Percentiles rank a stretch among this genome's conserved stretches.
These are phyloP conservation scores for Drosophila rellima DNA, from an alignment of 2,888 invertebrate species.

Conservation along the genomic window DNA sequence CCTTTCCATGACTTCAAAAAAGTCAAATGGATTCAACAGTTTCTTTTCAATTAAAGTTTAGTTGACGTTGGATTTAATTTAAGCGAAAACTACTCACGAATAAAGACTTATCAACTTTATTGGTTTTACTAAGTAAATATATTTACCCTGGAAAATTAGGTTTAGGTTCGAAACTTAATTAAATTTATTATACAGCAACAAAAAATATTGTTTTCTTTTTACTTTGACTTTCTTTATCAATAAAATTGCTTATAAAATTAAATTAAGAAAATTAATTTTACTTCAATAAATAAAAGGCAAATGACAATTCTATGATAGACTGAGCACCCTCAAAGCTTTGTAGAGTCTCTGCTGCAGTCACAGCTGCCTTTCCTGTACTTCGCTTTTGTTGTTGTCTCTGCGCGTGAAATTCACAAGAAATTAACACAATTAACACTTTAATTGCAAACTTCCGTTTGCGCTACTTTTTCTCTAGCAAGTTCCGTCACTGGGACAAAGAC, in stretches of 20 bases:
- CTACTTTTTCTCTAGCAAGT: conserved; percentile 67
- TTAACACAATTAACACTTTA: conserved; percentile 81
- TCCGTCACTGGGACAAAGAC: conserved; percentile 56
- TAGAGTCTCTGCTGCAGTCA: neutral
- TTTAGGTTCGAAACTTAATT: neutral
- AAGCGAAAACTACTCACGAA: neutral
- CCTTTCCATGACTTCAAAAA: neutral
- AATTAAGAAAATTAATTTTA: too few relatives aligned
- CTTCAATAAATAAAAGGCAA: too few relatives aligned
- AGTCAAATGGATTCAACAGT: neutral
- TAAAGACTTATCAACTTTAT: neutral
- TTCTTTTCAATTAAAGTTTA: conserved; percentile 13
- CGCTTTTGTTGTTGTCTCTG: conserved; percentile 31
- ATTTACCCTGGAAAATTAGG: too few relatives aligned
- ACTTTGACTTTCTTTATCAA: too few relatives aligned
- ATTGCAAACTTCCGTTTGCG: conserved; percentile 77
- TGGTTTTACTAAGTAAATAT: neutral
- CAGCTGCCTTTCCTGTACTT: conserved; percentile 4
- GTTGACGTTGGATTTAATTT: neutral
- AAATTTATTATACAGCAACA: neutral
- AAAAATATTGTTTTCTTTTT: too few relatives aligned
- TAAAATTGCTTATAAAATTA: too few relatives aligned
- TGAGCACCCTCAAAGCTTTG: conserved; percentile 15
- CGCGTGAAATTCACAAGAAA: conserved; percentile 72
- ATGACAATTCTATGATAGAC: too few relatives aligned